Conservation (phyloP, 1,140 invertebrate species). For the Papilio polytes region DNA sequence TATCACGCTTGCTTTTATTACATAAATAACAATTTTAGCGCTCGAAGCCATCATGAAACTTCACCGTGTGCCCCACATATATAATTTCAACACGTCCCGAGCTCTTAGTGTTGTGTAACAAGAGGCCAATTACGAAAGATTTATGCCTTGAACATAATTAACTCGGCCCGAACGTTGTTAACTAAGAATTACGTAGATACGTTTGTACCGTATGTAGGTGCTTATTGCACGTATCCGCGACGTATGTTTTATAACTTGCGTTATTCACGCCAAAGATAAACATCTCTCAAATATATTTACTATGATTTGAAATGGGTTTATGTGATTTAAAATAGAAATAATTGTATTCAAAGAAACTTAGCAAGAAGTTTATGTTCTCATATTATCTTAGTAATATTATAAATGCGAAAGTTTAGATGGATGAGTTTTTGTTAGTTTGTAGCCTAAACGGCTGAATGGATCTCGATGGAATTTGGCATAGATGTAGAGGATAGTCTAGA, state of each 20-base stretch:
- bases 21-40: slow-evolving; percentile 69
- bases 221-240: neutral
- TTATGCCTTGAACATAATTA: slow-evolving; percentile 82
- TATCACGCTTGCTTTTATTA: slow-evolving; percentile 59
- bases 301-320: neutral
- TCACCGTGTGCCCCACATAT: slow-evolving; percentile 74
- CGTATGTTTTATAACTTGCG: slow-evolving; percentile 1
- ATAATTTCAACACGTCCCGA: slow-evolving; percentile 81
- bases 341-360: too few species aligned
- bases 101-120: slow-evolving; percentile 81
- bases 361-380: too few species aligned
- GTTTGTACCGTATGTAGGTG: slow-evolving; percentile 45
- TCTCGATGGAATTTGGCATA: too few species aligned
- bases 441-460: too few species aligned
- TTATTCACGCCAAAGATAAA: neutral
- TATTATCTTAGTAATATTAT: too few species aligned
- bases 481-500: too few species aligned
- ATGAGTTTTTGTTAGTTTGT: too few species aligned
- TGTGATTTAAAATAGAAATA: neutral
- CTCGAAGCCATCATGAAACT: slow-evolving; percentile 72
- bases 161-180: slow-evolving; percentile 80
- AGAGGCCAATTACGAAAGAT: slow-evolving; percentile 83
- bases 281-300: neutral
- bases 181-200: slow-evolving; percentile 76
- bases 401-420: too few species aligned